Evolutionary conservation across 1,140 invertebrate species (phyloP).

Genomic region (Triops cancriformis): DNA sequence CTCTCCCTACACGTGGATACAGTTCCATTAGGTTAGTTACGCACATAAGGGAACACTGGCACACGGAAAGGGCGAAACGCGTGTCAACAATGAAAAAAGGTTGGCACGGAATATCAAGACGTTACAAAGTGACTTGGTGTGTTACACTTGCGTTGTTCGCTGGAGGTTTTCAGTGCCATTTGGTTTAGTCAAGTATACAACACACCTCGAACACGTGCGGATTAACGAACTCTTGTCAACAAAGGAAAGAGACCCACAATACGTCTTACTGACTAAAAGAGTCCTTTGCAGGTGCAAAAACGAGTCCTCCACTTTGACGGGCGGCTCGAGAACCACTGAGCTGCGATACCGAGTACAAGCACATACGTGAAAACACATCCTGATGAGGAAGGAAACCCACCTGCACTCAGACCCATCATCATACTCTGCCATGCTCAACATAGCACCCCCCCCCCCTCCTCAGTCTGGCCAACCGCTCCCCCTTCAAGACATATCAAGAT

Average conservation of each 20-base stretch:
- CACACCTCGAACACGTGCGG: not conserved
- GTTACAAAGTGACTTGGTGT: no score
- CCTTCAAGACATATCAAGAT: no score
- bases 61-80: not conserved
- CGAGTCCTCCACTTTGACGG: not conserved
- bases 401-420: not conserved
- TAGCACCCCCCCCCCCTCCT: no score
- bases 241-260: not conserved
- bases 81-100: not conserved
- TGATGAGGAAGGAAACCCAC: conserved; percentile 9
- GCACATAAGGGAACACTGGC: not conserved
- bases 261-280: not conserved
- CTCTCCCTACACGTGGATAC: not conserved
- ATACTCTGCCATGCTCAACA: not conserved
- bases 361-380: not conserved
- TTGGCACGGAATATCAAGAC: no score
- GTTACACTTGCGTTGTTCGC: no score
- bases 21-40: not conserved
- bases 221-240: no score
- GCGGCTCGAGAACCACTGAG: not conserved
- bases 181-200: no score
- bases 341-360: not conserved
- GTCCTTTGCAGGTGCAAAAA: not conserved
- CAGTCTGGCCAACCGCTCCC: no score
- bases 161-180: no score